Evolutionary conservation across 2,797 vertebrate species (phyloP), one percentile per base, ranked within the genome.

Genomic region (Catostomus latipinnis): DNA sequence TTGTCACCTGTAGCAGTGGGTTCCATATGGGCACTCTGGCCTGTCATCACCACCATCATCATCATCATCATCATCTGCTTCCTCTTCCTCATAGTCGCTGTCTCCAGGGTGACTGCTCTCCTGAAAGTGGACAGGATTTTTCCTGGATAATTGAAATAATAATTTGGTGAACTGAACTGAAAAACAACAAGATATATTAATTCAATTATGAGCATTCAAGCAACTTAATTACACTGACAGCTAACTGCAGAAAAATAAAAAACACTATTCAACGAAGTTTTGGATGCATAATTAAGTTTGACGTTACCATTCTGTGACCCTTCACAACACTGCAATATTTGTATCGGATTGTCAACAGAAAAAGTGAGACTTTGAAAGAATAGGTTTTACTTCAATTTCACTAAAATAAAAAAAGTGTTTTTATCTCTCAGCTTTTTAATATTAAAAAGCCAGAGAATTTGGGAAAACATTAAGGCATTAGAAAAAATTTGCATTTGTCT

Each of bases 101-200:
- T 95, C 93, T 0, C 92, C 93, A 0, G 93, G 93, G 82, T 95
- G 94, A 83, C 92, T 91, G 86, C 86, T 80, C 80, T 95, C 93
- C 80, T 92, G 91, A 76, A 94, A 94, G 45, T 95, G 94, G 1
- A 87, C 1, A 0, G 92, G 94, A 82, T 95, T 95, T 85, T 95
- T 94, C 86, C 94, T 95, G 84, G 1, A 65, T 4, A 22, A 50
- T 68, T 8, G 60, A 60, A 63, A 58, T 6, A 8, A 67, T 34
- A 34, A 34, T 34, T 34, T 34, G 34, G 34, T 34, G 34, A 34
- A 34, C 34, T 34, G 34, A 34, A 34, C 8, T 11, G 10, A 34
- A 60, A 48, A 71, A 46, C 48, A 43, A 72, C 14, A 53, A 52
- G 10, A 7, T 16, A 52, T 73, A 50, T 22, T 0, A 58, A 57